These are phyloP conservation scores for Carettochelys insculpta DNA, from an alignment of 2,113 vertebrate species.

Conservation along the genomic window DNA sequence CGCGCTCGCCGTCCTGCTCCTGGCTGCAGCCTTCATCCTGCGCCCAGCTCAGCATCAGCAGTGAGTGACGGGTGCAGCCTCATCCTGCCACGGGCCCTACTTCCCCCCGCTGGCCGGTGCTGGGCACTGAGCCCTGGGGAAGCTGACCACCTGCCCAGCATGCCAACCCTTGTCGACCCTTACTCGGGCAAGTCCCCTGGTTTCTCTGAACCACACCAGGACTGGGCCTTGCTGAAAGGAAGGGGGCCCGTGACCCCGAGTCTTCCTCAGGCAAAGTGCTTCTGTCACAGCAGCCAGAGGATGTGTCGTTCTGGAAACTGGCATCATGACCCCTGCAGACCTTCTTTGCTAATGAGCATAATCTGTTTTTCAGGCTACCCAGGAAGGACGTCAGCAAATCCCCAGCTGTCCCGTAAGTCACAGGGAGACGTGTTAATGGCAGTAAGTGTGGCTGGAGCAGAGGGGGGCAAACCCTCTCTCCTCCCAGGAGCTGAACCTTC, in stretches of 20 bases:
- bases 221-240: background rate
- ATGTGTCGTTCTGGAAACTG: background rate
- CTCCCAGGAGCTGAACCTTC: background rate
- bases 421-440: background rate
- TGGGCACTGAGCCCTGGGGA: background rate
- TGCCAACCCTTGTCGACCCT: background rate
- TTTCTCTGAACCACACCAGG: background rate
- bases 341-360: background rate
- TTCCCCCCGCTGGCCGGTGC: background rate
- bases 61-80: background rate
- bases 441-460: background rate
- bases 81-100: background rate
- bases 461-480: background rate
- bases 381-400: background rate
- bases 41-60: background rate
- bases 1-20: background rate
- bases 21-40: background rate
- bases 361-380: background rate
- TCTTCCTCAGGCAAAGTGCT: background rate
- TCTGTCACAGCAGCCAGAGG: background rate
- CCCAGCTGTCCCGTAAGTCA: background rate
- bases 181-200: background rate
- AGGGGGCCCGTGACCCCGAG: background rate
- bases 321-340: background rate
- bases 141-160: too few relatives aligned